Percentiles rank a stretch among this genome's conserved stretches.
Conservation (phyloP, 2,797 vertebrate species). For the Carcharodon carcharias region DNA sequence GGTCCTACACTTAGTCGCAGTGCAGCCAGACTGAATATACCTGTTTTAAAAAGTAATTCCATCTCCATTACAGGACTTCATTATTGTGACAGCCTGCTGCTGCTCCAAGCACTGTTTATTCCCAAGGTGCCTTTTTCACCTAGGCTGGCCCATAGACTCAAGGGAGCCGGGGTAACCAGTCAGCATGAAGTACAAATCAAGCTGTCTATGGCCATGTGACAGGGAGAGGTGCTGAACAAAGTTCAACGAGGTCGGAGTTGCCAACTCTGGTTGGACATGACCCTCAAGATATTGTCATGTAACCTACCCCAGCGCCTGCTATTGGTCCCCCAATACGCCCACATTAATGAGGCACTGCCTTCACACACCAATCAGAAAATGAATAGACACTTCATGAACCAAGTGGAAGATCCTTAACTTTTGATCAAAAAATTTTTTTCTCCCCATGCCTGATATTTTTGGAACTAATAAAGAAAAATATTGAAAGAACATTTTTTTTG, state of each 20-base stretch:
- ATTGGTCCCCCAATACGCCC: too few relatives aligned
- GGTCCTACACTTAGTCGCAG: background rate
- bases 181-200: background rate
- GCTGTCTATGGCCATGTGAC: background rate
- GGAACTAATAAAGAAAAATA: background rate
- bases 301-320: background rate
- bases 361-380: background rate
- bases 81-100: too few relatives aligned
- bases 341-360: background rate
- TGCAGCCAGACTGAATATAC: background rate
- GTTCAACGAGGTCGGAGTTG: background rate
- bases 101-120: background rate
- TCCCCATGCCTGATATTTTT: background rate
- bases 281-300: background rate
- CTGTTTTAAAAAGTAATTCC: too few relatives aligned
- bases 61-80: too few relatives aligned
- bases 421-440: background rate
- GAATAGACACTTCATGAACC: background rate
- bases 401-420: background rate
- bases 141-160: background rate
- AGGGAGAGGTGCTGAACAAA: background rate
- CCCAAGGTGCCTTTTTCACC: background rate
- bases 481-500: background rate
- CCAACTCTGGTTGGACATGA: background rate
- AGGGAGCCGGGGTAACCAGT: background rate